phyloP scores from a whole-genome alignment of 2,113 vertebrate genomes.

The Empidonax traillii region DNA sequence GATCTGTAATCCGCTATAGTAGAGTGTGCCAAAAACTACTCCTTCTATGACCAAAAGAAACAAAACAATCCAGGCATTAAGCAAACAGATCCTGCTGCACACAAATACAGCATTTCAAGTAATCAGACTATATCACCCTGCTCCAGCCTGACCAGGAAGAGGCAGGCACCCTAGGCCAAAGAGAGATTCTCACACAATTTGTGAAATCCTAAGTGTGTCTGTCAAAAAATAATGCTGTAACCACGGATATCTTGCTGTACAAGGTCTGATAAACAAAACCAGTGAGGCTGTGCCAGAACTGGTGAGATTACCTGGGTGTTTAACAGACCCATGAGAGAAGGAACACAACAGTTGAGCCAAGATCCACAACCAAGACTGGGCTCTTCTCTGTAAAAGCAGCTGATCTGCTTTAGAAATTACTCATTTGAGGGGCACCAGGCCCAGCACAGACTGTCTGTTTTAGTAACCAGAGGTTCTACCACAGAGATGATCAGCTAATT shows the following conservation, averaged over 20 bases:
- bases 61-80: not conserved
- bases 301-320: not conserved
- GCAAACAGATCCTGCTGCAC: not conserved
- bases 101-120: not conserved
- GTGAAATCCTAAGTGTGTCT: not conserved
- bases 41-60: slow-evolving; percentile 1
- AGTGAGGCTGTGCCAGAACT: not conserved
- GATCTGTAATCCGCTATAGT: not conserved
- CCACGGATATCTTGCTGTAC: not conserved
- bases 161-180: not conserved
- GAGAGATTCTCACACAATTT: not conserved
- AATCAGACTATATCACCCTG: not conserved
- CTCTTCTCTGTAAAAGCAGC: not conserved
- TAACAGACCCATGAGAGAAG: not conserved
- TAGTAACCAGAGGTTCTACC: not conserved
- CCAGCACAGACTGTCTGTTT: not conserved
- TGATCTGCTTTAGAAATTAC: not conserved
- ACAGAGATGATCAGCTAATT: not conserved
- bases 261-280: not conserved
- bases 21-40: not conserved
- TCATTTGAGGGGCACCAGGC: not conserved
- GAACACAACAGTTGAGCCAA: not conserved
- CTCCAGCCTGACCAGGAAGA: not conserved
- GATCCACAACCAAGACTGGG: not conserved
- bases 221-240: not conserved